phyloP scores from a whole-genome alignment of 2,113 vertebrate species.

The Illadopsis cleaveri region DNA sequence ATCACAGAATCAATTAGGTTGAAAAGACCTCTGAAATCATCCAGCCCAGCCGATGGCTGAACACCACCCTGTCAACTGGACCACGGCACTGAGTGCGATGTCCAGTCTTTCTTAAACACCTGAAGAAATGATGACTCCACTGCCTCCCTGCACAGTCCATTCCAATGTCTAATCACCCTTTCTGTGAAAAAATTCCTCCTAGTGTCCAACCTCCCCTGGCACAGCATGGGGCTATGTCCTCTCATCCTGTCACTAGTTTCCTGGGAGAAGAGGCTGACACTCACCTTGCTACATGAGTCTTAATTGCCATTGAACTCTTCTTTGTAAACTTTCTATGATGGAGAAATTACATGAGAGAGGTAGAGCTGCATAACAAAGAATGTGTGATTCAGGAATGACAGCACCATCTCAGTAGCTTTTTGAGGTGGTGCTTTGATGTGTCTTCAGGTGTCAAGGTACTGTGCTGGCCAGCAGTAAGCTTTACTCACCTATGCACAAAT shows the following conservation, averaged over 20 bases:
- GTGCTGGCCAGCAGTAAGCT: neutral
- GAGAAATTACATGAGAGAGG: neutral
- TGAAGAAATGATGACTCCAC: neutral
- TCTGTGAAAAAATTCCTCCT: neutral
- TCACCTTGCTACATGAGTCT: neutral
- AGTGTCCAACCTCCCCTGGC: neutral
- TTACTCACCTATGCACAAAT: neutral
- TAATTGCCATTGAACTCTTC: neutral
- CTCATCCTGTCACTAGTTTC: neutral
- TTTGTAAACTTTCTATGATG: neutral
- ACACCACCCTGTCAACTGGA: neutral
- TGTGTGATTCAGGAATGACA: neutral
- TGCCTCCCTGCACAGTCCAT: accelerated
- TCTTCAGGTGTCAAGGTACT: neutral
- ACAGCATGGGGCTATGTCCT: neutral
- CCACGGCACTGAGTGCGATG: neutral
- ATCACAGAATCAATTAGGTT: neutral
- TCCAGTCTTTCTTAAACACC: neutral
- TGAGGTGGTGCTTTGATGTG: neutral
- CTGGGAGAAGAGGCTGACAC: neutral
- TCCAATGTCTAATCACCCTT: neutral
- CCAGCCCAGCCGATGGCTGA: accelerated
- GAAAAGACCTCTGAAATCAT: neutral
- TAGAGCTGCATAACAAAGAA: neutral
- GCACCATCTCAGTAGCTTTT: neutral